Percentiles rank a stretch among this genome's conserved stretches.
Evolutionary conservation across 2,888 invertebrate species (phyloP).

Genomic region (Tiliacea aurago): DNA sequence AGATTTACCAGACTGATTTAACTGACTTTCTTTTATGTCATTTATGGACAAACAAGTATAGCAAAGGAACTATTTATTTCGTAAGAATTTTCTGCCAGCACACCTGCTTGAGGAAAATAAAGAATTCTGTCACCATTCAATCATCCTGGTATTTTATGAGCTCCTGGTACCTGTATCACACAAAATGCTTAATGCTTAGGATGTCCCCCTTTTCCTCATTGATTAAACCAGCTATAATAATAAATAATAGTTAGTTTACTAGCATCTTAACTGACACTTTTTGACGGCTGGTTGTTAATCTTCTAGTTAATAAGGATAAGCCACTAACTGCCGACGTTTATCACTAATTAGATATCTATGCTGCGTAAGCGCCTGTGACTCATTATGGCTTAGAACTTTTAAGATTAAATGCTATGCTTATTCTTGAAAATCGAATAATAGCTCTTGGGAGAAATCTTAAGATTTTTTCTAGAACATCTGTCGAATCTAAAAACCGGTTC

Average conservation of each 20-base stretch:
- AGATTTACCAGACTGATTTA: neutral
- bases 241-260: slow-evolving; percentile 40
- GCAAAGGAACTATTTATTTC: neutral
- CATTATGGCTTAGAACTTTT: neutral
- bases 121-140: neutral
- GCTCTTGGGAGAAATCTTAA: neutral
- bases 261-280: slow-evolving; percentile 17
- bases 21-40: slow-evolving; percentile 9
- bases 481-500: neutral
- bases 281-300: slow-evolving; percentile 43
- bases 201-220: slow-evolving; percentile 15
- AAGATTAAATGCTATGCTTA: neutral
- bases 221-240: slow-evolving; percentile 30
- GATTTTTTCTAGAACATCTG: neutral
- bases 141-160: neutral
- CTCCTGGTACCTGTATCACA: slow-evolving; percentile 23
- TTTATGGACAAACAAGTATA: neutral
- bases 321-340: slow-evolving; percentile 34
- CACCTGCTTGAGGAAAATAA: too few species aligned
- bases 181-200: neutral
- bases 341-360: slow-evolving; percentile 36
- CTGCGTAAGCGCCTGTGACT: slow-evolving; percentile 19
- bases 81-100: neutral
- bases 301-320: slow-evolving; percentile 39
- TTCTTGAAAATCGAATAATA: neutral